A percentile compares a stretch with the other conserved stretches of the same genome.
Conservation (phyloP, 2,797 vertebrate genomes). For the Coranthus polyacanthus region DNA sequence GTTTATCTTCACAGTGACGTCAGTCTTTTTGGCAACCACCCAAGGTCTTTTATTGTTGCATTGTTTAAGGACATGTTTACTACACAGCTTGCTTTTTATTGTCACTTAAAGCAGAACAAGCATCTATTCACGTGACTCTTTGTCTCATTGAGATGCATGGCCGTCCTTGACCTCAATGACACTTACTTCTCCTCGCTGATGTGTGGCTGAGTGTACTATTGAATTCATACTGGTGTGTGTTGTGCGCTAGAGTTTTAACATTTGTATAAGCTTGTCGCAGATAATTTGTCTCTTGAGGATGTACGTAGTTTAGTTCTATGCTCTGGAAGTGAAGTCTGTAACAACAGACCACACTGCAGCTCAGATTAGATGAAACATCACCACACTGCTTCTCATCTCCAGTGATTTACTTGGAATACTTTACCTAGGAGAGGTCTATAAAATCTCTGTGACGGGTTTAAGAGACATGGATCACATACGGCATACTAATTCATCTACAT, state of each 20-base stretch:
- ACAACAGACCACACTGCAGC: slow-evolving; percentile 5
- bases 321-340: slow-evolving; percentile 12
- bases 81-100: neutral
- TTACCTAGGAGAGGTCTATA: slow-evolving; percentile 27
- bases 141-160: slow-evolving; percentile 31
- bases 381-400: slow-evolving; percentile 4
- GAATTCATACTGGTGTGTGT: neutral
- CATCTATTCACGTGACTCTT: neutral
- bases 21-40: neutral
- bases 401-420: slow-evolving; percentile 39
- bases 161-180: slow-evolving; percentile 23
- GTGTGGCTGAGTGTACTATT: slow-evolving; percentile 7
- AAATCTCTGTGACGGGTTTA: slow-evolving; percentile 49
- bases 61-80: neutral
- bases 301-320: slow-evolving; percentile 4
- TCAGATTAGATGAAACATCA: slow-evolving; percentile 12
- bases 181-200: neutral
- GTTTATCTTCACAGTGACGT: too few species aligned
- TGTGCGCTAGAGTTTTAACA: slow-evolving; percentile 1
- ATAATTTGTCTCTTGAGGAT: slow-evolving; percentile 10
- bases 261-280: neutral
- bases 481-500: slow-evolving; percentile 49
- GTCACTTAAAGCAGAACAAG: slow-evolving; percentile 18
- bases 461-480: slow-evolving; percentile 28
- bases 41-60: slow-evolving; percentile 2